A percentile compares a stretch with the other conserved stretches of the same genome.
phyloP scores from a whole-genome alignment of 2,113 vertebrate species.

The Spea bombifrons region DNA sequence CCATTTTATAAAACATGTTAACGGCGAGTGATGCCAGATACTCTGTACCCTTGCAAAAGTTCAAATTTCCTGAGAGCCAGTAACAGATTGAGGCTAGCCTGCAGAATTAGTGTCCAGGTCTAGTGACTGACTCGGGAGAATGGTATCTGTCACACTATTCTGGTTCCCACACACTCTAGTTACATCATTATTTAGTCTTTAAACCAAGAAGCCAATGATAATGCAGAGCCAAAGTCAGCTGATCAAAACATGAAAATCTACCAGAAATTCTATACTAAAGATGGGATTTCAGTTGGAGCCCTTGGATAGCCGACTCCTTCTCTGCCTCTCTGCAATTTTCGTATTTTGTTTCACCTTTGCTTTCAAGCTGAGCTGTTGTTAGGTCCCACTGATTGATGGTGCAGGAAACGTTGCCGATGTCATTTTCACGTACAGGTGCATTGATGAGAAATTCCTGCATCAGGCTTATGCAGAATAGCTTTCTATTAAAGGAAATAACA shows the following conservation, averaged over 20 bases:
- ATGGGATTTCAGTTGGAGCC: constrained; percentile 91
- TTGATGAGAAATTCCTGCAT: constrained; percentile 69
- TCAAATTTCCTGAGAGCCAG: constrained; percentile 89
- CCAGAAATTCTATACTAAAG: constrained; percentile 85
- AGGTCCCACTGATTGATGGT: constrained; percentile 82
- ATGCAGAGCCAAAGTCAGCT: constrained; percentile 74
- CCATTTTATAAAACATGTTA: constrained; percentile 13
- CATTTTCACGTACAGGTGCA: constrained; percentile 68
- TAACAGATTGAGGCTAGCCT: constrained; percentile 79
- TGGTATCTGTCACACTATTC: constrained; percentile 88
- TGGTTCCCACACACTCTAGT: constrained; percentile 99
- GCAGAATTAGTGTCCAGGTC: constrained; percentile 76
- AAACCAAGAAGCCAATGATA: constrained; percentile 82
- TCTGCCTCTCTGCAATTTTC: constrained; percentile 92
- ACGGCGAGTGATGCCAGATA: constrained; percentile 57
- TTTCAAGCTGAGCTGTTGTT: constrained; percentile 84
- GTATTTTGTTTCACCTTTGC: constrained; percentile 97
- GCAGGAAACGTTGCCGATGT: constrained; percentile 65
- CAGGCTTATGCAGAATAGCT: constrained; percentile 60
- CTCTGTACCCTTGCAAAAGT: constrained; percentile 69
- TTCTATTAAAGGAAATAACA: constrained; percentile 47
- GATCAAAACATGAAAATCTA: constrained; percentile 86
- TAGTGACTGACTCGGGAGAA: constrained; percentile 86
- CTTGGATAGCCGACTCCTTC: constrained; percentile 89
- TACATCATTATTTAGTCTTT: constrained; percentile 96